Percentiles rank a stretch among this genome's conserved stretches.
These are phyloP conservation scores for Sciurus vulgaris DNA, from an alignment of 2,797 vertebrate genomes.

Conservation along the genomic window DNA sequence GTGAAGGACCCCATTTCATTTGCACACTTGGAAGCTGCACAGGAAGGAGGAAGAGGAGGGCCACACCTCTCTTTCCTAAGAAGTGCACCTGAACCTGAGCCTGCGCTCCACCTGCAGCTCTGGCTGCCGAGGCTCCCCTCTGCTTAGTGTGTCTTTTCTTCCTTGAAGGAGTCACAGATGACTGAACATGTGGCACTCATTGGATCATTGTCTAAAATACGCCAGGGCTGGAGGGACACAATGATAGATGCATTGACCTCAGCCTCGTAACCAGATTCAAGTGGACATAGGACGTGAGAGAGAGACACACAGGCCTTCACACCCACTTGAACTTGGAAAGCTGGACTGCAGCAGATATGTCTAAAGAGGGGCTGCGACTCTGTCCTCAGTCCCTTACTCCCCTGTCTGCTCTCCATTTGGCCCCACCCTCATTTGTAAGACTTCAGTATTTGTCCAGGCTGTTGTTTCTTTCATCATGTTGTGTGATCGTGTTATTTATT, in stretches of 20 bases:
- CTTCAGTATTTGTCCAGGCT: neutral
- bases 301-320: neutral
- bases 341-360: neutral
- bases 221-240: neutral
- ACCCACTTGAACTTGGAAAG: neutral
- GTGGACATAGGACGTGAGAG: neutral
- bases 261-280: neutral
- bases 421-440: neutral
- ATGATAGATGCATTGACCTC: neutral
- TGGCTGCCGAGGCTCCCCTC: neutral
- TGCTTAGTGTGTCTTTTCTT: neutral
- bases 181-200: neutral
- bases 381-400: neutral
- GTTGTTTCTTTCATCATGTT: neutral
- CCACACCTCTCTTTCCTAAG: neutral
- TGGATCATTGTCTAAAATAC: neutral
- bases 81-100: neutral
- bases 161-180: slow-evolving; percentile 20
- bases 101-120: neutral
- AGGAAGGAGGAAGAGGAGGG: neutral
- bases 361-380: neutral
- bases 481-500: neutral
- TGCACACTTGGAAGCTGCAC: neutral
- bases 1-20: neutral
- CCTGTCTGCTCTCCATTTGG: neutral